phyloP scores from a whole-genome alignment of 2,888 invertebrate species.

The Hydroisotoma schaefferi region DNA sequence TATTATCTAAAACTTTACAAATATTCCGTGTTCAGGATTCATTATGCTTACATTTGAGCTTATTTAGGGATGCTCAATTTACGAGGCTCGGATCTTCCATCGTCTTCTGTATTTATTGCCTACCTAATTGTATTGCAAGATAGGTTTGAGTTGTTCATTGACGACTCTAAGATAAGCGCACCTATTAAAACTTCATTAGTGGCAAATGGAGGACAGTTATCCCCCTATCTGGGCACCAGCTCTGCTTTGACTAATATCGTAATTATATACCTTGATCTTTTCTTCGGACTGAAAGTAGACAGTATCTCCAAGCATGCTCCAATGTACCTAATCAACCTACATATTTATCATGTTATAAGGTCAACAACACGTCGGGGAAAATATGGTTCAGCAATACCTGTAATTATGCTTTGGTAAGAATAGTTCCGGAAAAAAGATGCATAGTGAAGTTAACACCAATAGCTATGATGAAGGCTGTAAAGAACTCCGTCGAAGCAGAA shows the following conservation, averaged over 20 bases:
- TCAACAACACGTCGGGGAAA: slow-evolving; percentile 49
- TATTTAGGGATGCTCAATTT: slow-evolving; percentile 73
- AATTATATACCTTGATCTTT: no score
- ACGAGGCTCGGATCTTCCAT: slow-evolving; percentile 80
- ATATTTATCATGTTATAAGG: slow-evolving; percentile 20
- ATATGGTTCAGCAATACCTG: slow-evolving; percentile 62
- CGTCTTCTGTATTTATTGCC: slow-evolving; percentile 80
- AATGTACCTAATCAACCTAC: no score
- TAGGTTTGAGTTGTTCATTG: slow-evolving; percentile 64
- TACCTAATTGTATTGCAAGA: slow-evolving; percentile 60
- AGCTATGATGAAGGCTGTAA: slow-evolving; percentile 76
- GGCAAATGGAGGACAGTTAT: slow-evolving; percentile 60
- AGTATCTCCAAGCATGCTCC: no score
- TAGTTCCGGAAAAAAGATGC: slow-evolving; percentile 55
- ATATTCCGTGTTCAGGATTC: background rate
- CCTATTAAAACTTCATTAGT: slow-evolving; percentile 61
- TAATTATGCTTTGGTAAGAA: slow-evolving; percentile 58
- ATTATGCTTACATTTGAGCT: slow-evolving; percentile 14
- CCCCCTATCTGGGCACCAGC: no score
- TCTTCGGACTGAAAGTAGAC: no score
- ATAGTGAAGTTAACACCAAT: slow-evolving; percentile 72
- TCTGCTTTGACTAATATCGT: no score
- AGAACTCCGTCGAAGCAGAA: slow-evolving; percentile 77
- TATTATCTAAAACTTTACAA: no score
- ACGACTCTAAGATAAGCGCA: slow-evolving; percentile 57